These are phyloP conservation scores for Motacilla tschutschensis DNA, from an alignment of 2,113 vertebrate species.

Conservation along the genomic window DNA sequence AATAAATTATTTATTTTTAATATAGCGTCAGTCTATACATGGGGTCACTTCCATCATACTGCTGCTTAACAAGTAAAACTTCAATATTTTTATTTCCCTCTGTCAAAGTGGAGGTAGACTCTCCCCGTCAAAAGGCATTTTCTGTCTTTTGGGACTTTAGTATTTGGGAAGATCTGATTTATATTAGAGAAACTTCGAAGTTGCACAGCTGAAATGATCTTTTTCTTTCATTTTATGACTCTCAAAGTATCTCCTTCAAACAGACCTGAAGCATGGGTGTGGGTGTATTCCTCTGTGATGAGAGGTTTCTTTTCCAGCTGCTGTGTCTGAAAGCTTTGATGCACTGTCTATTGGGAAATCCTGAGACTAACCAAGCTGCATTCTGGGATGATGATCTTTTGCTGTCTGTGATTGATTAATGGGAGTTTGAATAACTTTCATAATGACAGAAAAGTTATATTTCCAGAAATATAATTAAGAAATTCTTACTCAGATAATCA, in stretches of 20 bases:
- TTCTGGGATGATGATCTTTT: not conserved
- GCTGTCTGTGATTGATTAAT: not conserved
- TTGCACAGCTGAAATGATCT: not conserved
- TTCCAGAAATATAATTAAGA: not conserved
- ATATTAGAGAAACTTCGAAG: constrained; percentile 7
- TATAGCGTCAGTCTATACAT: too few relatives aligned
- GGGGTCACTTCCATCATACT: not conserved
- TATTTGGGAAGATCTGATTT: not conserved
- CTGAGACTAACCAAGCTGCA: not conserved
- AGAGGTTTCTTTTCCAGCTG: not conserved
- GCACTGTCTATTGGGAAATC: not conserved
- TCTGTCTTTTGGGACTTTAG: not conserved
- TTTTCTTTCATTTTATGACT: not conserved
- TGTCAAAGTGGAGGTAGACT: not conserved
- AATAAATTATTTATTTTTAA: not conserved
- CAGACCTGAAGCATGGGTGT: not conserved
- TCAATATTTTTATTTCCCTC: not conserved
- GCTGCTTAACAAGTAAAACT: not conserved
- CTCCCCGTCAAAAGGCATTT: not conserved
- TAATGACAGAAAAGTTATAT: not conserved
- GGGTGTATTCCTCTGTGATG: not conserved
- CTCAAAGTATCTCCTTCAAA: not conserved
- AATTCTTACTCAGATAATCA: not conserved
- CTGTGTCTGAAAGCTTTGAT: not conserved
- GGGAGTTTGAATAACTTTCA: not conserved